Base-by-base conservation (phyloP, 2,888 invertebrate genomes). In the Andrena haemorrhoa region DNA sequence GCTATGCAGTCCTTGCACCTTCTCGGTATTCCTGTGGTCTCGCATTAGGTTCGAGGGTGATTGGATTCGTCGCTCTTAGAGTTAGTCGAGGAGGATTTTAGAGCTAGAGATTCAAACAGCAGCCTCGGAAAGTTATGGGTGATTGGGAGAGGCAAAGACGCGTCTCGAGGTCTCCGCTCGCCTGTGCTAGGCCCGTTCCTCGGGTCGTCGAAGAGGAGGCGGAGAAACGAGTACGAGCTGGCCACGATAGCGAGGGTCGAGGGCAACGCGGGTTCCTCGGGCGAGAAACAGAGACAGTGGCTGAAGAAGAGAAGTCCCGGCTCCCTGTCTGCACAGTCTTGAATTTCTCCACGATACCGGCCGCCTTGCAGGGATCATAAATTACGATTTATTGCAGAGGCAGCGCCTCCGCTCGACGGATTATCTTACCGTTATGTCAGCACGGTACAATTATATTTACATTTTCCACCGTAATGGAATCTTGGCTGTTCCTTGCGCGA, bases 401-500 rank as follows among this genome's bases (percentile, higher is more conserved):
- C 90, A 91, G 91, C 90, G 92, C 91, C 91, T 92, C 90, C 90
- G 89, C 91, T 89, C 91, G 90, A 91, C 91, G 92, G 92, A 93
- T 93, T 93, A 91, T 92, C 93, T 92, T 90, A 90, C 92, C 89
- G 92, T 93, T 93, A 92, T 92, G 92, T 93, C 93, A 92, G 91
- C 92, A 85, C 87, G 84, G 83, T 90, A 90, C 92, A 92, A 93
- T 92, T 91, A 91, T 91, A 93, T 93, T 93, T 92, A 92, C 92
- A 92, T 92, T 93, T 91, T 89, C 90, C 87, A 20, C 73, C 88
- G 87, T 90, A 90, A 92, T 92, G 90, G 89, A 92, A 92, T 91
- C 89, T 85, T 79, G 77, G 69, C 61, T 26, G 61, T 31, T 41
- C 56, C 60, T 33, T 33, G 69, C 60, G 65, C 12, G 66, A 56